These are phyloP conservation scores for Phortica variegata DNA, from an alignment of 1,140 invertebrate species.

Conservation along the genomic window DNA sequence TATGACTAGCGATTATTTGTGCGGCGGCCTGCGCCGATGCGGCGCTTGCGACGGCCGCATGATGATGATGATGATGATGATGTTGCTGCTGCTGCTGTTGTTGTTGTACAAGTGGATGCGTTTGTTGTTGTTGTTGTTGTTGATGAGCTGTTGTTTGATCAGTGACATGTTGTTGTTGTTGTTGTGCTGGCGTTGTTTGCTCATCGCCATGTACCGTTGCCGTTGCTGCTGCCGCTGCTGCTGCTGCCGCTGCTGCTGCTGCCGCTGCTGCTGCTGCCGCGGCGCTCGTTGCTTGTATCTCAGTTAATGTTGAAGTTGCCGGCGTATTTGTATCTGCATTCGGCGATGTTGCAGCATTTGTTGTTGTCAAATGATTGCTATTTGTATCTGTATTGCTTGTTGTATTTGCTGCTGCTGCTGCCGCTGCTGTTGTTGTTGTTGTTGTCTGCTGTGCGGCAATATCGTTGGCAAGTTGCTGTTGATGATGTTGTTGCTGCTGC, in stretches of 20 bases:
- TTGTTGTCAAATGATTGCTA: no score
- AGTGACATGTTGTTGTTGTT: conserved; percentile 17
- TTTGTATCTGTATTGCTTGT: conserved; percentile 4
- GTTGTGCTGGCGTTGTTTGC: conserved; percentile 21
- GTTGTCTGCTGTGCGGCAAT: conserved; percentile 11
- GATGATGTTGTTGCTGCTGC: conserved; percentile 19
- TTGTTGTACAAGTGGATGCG: conserved; percentile 5
- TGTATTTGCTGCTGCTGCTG: conserved; percentile 15
- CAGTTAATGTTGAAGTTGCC: no score
- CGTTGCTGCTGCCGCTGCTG: conserved; percentile 20
- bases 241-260: conserved; percentile 16
- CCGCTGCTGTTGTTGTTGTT: conserved; percentile 15
- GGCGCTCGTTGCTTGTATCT: no score
- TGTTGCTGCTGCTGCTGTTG: conserved; percentile 23
- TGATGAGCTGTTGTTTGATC: no score
- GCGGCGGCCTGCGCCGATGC: conserved; percentile 47
- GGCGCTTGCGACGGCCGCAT: conserved; percentile 20
- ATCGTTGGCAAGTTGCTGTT: conserved; percentile 2
- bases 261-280: conserved; percentile 16
- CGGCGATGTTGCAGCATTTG: no score
- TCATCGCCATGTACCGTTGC: no score
- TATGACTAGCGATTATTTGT: conserved; percentile 46
- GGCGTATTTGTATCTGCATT: no score
- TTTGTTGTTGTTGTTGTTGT: conserved; percentile 22
- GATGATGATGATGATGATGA: conserved; percentile 13